Percentiles rank a stretch among this genome's conserved stretches.
Evolutionary conservation across 2,888 invertebrate genomes (phyloP).

Genomic region (Cabera pusaria): DNA sequence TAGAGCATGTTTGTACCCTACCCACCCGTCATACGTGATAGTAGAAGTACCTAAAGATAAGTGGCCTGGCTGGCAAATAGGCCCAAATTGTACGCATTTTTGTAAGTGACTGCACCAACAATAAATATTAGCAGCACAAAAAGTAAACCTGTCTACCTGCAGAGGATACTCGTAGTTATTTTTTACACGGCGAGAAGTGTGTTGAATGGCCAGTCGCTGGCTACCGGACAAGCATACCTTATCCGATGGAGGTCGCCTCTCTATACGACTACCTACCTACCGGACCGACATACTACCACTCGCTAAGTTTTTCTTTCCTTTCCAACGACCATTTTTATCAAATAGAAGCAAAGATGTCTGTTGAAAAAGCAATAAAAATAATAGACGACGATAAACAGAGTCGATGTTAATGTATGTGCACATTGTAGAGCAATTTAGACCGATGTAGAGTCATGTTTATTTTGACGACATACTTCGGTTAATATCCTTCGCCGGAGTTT

Average conservation of each 20-base stretch:
- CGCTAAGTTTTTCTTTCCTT: conserved; percentile 17
- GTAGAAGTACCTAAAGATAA: conserved; percentile 10
- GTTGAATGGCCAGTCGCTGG: conserved; percentile 46
- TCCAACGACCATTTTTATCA: too few relatives aligned
- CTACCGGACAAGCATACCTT: conserved; percentile 66
- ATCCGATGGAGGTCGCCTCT: conserved; percentile 58
- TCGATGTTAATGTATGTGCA: conserved; percentile 11
- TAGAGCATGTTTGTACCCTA: conserved; percentile 11
- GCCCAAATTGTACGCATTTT: conserved; percentile 21
- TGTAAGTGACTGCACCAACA: conserved; percentile 28
- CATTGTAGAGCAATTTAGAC: conserved; percentile 13
- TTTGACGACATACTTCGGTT: conserved; percentile 7
- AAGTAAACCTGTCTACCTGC: conserved; percentile 39
- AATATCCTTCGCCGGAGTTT: conserved; percentile 2
- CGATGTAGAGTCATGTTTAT: conserved; percentile 10
- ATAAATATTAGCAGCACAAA: conserved; percentile 37
- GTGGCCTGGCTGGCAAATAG: conserved; percentile 14
- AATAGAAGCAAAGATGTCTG: too few relatives aligned
- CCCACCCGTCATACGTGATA: conserved; percentile 2
- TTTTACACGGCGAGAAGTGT: conserved; percentile 53
- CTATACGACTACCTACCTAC: conserved; percentile 6
- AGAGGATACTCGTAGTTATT: conserved; percentile 37
- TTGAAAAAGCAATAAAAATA: conserved; percentile 10
- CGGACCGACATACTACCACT: conserved; percentile 7
- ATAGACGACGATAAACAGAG: conserved; percentile 4